Evolutionary conservation across 2,113 vertebrate genomes (phyloP), one percentile per base, ranked within the genome.

Genomic region (Eulemur macaco): DNA sequence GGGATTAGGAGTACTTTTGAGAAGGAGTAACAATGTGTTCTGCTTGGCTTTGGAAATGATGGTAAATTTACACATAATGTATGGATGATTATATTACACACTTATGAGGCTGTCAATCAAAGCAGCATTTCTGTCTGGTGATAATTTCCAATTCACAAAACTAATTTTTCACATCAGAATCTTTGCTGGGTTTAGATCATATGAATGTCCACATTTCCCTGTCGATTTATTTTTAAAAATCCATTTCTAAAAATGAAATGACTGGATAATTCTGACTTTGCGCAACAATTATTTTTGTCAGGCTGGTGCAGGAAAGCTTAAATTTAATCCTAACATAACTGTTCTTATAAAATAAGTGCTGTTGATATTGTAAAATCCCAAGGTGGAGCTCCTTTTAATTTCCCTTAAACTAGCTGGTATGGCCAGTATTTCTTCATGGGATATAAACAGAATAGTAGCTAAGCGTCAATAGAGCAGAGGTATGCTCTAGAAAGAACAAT

Each of bases 1-100:
- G 39, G 89, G 94, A 96, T 97, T 97, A 96, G 80, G 82, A 97
- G 95, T 97, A 93, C 97, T 97, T 95, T 92, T 89, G 68, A 95
- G 68, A 96, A 94, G 58, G 73, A 90, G 47, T 73, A 85, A 80
- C 54, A 58, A 37, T 85, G 54, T 96, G 68, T 93, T 96, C 78
- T 89, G 25, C 54, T 64, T 87, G 89, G 83, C 83, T 93, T 91
- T 93, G 93, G 56, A 91, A 93, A 95, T 78, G n/a, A 94, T 88
- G 56, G 56, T 63, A 88, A 96, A 95, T 96, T 95, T 95, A 83
- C 95, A 74, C 10, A 37, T 71, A 86, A 96, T 74, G 50, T 96
- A 95, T 89, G 73, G 93, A 78, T 86, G 86, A 89, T 93, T 93
- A 37, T 42, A 86, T 69, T 94, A 85, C 85, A 92, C 27, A 12